Evolutionary conservation across 2,888 invertebrate genomes (phyloP), one percentile per base, ranked within the genome.

Genomic region (Thumatha senex): DNA sequence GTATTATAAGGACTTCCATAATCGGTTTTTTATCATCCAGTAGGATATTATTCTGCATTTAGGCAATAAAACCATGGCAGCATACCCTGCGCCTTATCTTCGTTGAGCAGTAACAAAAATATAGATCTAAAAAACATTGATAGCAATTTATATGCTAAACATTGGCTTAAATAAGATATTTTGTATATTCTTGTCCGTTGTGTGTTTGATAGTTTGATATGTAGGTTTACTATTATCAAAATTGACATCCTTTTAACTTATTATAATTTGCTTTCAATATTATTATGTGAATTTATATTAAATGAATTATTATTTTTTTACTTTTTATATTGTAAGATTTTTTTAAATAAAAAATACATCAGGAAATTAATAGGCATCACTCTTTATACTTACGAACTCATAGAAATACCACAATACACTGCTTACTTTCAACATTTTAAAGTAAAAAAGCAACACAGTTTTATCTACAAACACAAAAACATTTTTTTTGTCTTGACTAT

Each of bases 71-170:
- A 78, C 63, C 74, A 72, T 67, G 65, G 63, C 54, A 56, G 62
- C 67, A 66, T 72, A 72, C 67, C 70, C 67, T 51, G 48, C 63
- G 72, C 65, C 84, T 86, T 86, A 86, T 86, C 87, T 80, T 63
- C 58, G 31, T 40, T 61, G 67, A 75, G 67, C 85, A 85, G 84
- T 75, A 77, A 70, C 79, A 74, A 77, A 82, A 82, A 84, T 83
- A 83, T 84, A 82, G 83, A 83, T 84, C 82, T 82, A 81, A 78
- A 86, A 84, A 67, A 86, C 85, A 86, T 81, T 84, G 80, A 86
- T 85, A 83, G 80, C 84, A 86, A 86, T 88, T 87, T 88, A 87
- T 88, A 88, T 86, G 88, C 85, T 84, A 87, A 88, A 82, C 86
- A 86, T 81, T 77, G 78, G 72, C 68, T 74, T 75, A 79, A 85